Evolutionary conservation across 2,888 invertebrate species (phyloP), one percentile per base, ranked within the genome.

Genomic region (Kuschelorhynchus macadamiae): DNA sequence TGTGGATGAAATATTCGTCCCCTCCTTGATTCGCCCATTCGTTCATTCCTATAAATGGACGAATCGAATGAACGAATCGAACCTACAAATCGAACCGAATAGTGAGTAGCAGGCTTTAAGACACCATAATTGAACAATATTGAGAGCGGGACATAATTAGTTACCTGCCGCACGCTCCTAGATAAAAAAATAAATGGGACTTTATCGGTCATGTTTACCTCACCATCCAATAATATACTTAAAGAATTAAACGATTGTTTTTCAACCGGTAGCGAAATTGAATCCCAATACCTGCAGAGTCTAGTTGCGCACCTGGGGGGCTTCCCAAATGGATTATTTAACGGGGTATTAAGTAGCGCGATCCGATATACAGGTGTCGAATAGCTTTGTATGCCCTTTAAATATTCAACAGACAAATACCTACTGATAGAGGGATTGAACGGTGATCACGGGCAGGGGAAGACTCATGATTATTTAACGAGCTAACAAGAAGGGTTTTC

Each of bases 281-380:
- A 60, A 33, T 20, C 41, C 16, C 30, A 18, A 39, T 33, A 32
- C 44, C 33, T 47, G 16, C 33, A 41, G 21, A 14, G 7, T 50
- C 20, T 30, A 30, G 41, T 30, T 50, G 17, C 21, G 39, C 68
- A 68, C 68, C 63, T 63, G 68, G 46, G 33, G 46, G 65, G 65
- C 60, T 70, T 70, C 70, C 56, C 65, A 61, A 61, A 61, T 70
- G 57, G 55, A 70, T 70, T 70, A 70, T 70, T 70, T 66, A 70
- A 56, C 56, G 61, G 56, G 60, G 64, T 52, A 65, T 65, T 66
- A 62, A 56, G 70, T 70, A 70, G 66, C 65, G 56, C 49, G 44
- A 66, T 52, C 70, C 65, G 16, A 25, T 42, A 32, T 61, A 61
- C 70, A 70, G 66, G 70, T 70, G 70, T 70, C 65, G 66, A 65